Evolutionary conservation across 2,797 vertebrate species (phyloP), one percentile per base, ranked within the genome.

Genomic region (Molossus alvarezi): DNA sequence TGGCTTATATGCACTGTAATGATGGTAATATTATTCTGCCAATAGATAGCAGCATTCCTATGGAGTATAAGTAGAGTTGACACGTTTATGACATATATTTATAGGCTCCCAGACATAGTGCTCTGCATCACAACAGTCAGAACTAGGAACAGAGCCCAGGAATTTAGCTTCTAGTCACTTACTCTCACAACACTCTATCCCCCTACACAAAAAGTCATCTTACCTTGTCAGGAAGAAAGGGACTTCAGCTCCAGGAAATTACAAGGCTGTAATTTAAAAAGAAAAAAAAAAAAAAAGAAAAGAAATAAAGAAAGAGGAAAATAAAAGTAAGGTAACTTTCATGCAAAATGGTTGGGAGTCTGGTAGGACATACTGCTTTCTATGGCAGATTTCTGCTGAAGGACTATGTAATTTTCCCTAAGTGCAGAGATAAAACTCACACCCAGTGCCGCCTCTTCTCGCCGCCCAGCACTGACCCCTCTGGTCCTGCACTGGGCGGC

Each of bases 361-460:
- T 13, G 25, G 57, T 20, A 82, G 65, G 69, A 67, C 18, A 18
- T 20, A 29, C 0, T 85, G 92, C 72, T 93, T 91, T 62, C 79
- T 64, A 33, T 53, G 10, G 9, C 6, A 65, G 95, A 53, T 96
- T 96, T 92, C 57, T 37, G 18, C 58, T 77, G 73, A 85, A 90
- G 83, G 15, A 20, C 41, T 0, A 0, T 48, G 48, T 7, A 13
- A 60, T 96, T 88, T 94, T 58, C 45, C 6, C 33, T 58, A 25
- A 83, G 72, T 91, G 88, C 72, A 23, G 3, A 11, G 81, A 67
- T 73, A 80, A n/a, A 17, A 11, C 45, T 48, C 15, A 8, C 25
- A 9, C 33, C 33, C 33, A 33, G 33, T 33, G 33, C 1, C 5
- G 0, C 25, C 67, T 83, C 29, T 80, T 83, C 75, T 64, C 48